Evolutionary conservation across 2,113 vertebrate species (phyloP).

Genomic region (Rhagologus leucostigma): DNA sequence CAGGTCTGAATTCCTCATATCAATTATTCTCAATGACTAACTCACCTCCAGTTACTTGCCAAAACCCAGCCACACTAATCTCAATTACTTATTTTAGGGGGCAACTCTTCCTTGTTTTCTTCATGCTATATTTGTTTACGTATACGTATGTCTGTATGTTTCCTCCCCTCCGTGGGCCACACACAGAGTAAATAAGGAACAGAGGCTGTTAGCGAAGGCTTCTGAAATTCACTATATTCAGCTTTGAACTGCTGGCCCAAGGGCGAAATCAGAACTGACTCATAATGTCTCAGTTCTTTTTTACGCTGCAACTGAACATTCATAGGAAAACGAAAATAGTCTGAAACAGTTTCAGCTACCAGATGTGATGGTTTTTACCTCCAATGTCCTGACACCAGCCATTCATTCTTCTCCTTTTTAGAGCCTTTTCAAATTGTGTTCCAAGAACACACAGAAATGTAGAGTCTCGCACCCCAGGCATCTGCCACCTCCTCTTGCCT

Average conservation of each 20-base stretch:
- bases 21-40: neutral
- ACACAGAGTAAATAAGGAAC: neutral
- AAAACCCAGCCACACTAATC: neutral
- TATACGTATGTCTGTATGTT: accelerated
- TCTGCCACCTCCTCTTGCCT: neutral
- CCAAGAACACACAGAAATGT: neutral
- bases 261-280: neutral
- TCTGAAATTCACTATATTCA: neutral
- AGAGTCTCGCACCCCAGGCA: neutral
- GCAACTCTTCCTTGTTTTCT: neutral
- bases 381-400: neutral
- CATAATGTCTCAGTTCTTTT: neutral
- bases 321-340: neutral
- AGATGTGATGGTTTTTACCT: neutral
- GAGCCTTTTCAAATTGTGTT: neutral
- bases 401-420: neutral
- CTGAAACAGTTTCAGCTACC: neutral
- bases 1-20: neutral
- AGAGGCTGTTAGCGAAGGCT: neutral
- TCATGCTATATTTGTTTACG: neutral
- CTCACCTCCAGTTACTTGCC: neutral
- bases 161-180: neutral
- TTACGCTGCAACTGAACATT: neutral
- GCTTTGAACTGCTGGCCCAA: neutral
- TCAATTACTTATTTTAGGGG: neutral